These are phyloP conservation scores for Anneissia japonica DNA, from an alignment of 35 echinoderm and acorn worm genomes.

Conservation along the genomic window DNA sequence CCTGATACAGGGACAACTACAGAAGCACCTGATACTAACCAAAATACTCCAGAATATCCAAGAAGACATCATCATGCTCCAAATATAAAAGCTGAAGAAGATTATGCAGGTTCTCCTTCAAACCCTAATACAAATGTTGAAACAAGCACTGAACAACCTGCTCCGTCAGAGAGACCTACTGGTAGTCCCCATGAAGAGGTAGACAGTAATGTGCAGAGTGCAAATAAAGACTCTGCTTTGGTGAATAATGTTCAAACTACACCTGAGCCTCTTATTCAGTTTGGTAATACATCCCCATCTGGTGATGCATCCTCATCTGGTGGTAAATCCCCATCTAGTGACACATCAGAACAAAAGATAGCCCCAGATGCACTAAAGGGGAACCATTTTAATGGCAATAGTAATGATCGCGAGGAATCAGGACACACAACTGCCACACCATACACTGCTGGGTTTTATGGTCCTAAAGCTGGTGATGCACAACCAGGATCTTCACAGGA, in stretches of 20 bases:
- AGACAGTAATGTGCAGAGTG: neutral
- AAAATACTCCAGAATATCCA: neutral
- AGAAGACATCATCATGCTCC: neutral
- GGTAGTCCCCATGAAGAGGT: neutral
- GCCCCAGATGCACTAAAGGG: neutral
- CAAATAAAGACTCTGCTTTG: neutral
- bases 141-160: neutral
- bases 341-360: neutral
- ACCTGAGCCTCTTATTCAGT: neutral
- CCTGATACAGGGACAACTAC: neutral
- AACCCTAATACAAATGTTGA: neutral
- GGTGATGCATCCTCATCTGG: neutral
- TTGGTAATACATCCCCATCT: neutral
- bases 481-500: neutral
- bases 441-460: neutral
- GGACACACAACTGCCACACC: neutral
- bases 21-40: too few species aligned
- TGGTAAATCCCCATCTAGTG: neutral
- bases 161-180: neutral
- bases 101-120: neutral
- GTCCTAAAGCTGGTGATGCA: neutral
- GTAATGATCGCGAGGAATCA: neutral
- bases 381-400: neutral
- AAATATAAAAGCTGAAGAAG: neutral
- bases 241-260: neutral